Percentiles rank a stretch among this genome's conserved stretches.
Evolutionary conservation across 2,797 vertebrate species (phyloP).

Genomic region (Cuculus canorus): DNA sequence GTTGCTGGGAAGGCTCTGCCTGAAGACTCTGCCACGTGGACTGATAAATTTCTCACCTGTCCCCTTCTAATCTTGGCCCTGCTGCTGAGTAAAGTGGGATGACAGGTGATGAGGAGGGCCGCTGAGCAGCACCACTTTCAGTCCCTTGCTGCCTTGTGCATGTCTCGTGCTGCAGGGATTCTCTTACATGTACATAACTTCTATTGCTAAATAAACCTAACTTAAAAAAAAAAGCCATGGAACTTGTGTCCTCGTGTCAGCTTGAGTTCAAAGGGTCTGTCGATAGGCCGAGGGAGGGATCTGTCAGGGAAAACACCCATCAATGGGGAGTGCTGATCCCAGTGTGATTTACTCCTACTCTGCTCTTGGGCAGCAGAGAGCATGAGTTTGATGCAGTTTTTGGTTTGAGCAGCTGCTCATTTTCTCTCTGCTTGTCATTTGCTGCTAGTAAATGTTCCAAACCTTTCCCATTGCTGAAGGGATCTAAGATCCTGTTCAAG

Average conservation of each 20-base stretch:
- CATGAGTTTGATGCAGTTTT: slow-evolving; percentile 31
- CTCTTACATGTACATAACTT: slow-evolving; percentile 82
- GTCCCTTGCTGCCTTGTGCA: slow-evolving; percentile 77
- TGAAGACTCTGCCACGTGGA: slow-evolving; percentile 66
- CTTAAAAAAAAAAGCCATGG: slow-evolving; percentile 75
- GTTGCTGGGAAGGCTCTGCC: slow-evolving; percentile 24
- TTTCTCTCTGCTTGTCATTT: slow-evolving; percentile 54
- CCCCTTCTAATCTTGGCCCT: slow-evolving; percentile 63
- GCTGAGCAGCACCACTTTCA: slow-evolving; percentile 65
- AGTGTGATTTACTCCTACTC: slow-evolving; percentile 22
- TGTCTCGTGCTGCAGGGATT: slow-evolving; percentile 80
- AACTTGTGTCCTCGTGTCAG: background rate
- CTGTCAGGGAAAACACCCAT: background rate
- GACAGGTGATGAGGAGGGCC: slow-evolving; percentile 71
- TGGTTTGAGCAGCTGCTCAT: slow-evolving; percentile 49
- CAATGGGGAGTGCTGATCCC: background rate
- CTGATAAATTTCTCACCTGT: slow-evolving; percentile 65
- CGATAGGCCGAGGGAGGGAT: background rate
- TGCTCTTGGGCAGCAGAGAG: background rate
- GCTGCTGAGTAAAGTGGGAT: slow-evolving; percentile 69
- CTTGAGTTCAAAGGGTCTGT: slow-evolving; percentile 28
- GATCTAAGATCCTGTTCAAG: background rate
- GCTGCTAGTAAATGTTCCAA: background rate
- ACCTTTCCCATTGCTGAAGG: background rate
- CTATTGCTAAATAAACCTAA: slow-evolving; percentile 83